These are phyloP conservation scores for Metopia argyrocephala DNA, from an alignment of 2,888 invertebrate genomes.

Conservation along the genomic window DNA sequence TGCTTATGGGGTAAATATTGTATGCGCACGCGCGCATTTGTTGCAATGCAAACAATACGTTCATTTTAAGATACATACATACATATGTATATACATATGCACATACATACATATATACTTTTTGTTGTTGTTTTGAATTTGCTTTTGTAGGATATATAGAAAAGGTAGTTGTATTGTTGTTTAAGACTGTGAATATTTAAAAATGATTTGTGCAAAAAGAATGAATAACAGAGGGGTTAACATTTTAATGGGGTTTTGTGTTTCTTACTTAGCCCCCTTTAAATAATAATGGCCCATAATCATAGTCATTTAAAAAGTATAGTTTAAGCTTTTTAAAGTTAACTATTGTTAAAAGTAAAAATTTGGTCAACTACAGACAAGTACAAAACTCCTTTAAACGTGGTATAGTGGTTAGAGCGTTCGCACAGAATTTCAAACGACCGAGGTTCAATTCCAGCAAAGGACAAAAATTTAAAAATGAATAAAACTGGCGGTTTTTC, in stretches of 20 bases:
- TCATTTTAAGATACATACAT: slow-evolving; percentile 32
- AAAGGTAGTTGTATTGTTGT: slow-evolving; percentile 41
- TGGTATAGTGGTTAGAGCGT: too few relatives aligned
- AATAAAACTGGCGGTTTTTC: too few relatives aligned
- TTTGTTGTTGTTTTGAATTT: slow-evolving; percentile 36
- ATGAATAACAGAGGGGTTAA: slow-evolving; percentile 12
- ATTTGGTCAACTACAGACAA: too few relatives aligned
- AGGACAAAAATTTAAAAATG: too few relatives aligned
- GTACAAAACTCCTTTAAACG: too few relatives aligned
- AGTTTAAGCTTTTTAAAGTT: too few relatives aligned
- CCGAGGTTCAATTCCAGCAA: too few relatives aligned
- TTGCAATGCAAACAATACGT: slow-evolving; percentile 57
- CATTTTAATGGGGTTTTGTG: background rate
- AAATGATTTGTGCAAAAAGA: slow-evolving; percentile 22
- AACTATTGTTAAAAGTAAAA: too few relatives aligned
- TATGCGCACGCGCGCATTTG: slow-evolving; percentile 74
- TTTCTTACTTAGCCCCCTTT: too few relatives aligned
- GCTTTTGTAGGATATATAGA: slow-evolving; percentile 60
- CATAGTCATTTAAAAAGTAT: too few relatives aligned
- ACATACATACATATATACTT: slow-evolving; percentile 29
- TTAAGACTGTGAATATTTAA: slow-evolving; percentile 29
- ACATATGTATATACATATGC: background rate
- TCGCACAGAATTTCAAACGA: too few relatives aligned
- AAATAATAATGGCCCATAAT: too few relatives aligned
- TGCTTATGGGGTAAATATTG: slow-evolving; percentile 70